Evolutionary conservation across 2,113 vertebrate species (phyloP).

Genomic region (Ochotona curzoniae): DNA sequence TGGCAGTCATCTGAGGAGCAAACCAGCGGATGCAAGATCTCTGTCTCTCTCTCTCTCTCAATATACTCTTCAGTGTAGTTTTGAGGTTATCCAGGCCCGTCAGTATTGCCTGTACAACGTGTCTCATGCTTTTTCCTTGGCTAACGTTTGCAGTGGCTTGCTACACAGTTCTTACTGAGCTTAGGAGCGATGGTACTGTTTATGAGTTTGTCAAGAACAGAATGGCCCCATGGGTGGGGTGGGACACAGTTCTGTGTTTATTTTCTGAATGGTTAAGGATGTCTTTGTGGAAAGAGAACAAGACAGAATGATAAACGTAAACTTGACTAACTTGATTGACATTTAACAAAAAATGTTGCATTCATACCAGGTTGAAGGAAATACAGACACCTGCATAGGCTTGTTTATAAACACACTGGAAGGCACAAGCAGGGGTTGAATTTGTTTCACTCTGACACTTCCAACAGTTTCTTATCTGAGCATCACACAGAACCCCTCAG

Average conservation of each 20-base stretch:
- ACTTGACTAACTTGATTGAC: not conserved
- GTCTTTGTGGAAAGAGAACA: not conserved
- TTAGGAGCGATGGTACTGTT: not conserved
- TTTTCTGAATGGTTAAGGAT: not conserved
- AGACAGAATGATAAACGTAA: not conserved
- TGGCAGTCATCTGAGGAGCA: no score
- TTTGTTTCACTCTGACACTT: not conserved
- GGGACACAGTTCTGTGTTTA: not conserved
- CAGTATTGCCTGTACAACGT: not conserved
- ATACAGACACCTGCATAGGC: not conserved
- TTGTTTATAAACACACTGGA: constrained; percentile 7
- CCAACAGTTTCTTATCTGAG: not conserved
- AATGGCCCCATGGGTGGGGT: no score
- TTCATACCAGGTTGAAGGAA: constrained; percentile 4
- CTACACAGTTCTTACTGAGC: not conserved
- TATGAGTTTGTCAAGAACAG: not conserved
- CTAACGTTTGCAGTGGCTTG: not conserved
- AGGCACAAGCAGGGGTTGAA: not conserved
- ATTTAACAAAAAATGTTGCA: not conserved
- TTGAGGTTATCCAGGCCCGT: not conserved
- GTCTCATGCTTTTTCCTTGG: not conserved
- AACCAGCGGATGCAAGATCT: no score
- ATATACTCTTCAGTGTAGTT: not conserved
- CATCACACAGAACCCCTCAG: not conserved
- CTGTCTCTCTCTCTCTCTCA: no score